A percentile compares a stretch with the other conserved stretches of the same genome.
These are phyloP conservation scores for Echiichthys vipera DNA, from an alignment of 2,797 vertebrate species.

Conservation along the genomic window DNA sequence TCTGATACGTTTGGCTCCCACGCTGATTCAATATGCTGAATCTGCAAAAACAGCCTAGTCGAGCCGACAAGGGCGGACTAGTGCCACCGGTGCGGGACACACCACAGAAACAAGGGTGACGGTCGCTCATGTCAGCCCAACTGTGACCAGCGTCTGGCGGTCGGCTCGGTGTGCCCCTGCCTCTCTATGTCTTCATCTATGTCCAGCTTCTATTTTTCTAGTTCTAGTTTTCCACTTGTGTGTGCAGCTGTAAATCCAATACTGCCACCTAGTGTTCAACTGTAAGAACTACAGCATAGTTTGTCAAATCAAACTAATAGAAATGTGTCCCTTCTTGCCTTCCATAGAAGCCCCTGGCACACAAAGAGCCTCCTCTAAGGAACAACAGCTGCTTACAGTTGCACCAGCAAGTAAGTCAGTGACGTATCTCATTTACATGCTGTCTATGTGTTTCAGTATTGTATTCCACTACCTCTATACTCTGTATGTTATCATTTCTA, in stretches of 20 bases:
- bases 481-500: background rate
- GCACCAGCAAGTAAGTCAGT: constrained; percentile 87
- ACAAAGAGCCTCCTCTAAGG: constrained; percentile 86
- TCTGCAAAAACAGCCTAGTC: too few relatives aligned
- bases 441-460: background rate
- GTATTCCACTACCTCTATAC: background rate
- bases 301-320: constrained; percentile 59
- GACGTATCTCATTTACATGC: constrained; percentile 10
- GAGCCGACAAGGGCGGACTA: too few relatives aligned
- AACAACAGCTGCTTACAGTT: constrained; percentile 87
- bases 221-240: background rate
- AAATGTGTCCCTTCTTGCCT: constrained; percentile 56
- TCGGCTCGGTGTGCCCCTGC: too few relatives aligned
- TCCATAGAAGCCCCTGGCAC: constrained; percentile 83
- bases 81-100: too few relatives aligned
- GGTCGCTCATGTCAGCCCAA: too few relatives aligned
- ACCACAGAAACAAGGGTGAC: too few relatives aligned
- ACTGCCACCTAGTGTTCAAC: constrained; percentile 57
- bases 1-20: too few relatives aligned
- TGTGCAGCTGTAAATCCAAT: constrained; percentile 29
- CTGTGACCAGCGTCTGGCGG: too few relatives aligned
- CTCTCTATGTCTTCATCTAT: background rate
- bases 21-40: too few relatives aligned
- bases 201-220: background rate
- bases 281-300: background rate